A percentile compares a stretch with the other conserved stretches of the same genome.
These are phyloP conservation scores for Lanius collurio DNA, from an alignment of 2,113 vertebrate genomes.

Conservation along the genomic window DNA sequence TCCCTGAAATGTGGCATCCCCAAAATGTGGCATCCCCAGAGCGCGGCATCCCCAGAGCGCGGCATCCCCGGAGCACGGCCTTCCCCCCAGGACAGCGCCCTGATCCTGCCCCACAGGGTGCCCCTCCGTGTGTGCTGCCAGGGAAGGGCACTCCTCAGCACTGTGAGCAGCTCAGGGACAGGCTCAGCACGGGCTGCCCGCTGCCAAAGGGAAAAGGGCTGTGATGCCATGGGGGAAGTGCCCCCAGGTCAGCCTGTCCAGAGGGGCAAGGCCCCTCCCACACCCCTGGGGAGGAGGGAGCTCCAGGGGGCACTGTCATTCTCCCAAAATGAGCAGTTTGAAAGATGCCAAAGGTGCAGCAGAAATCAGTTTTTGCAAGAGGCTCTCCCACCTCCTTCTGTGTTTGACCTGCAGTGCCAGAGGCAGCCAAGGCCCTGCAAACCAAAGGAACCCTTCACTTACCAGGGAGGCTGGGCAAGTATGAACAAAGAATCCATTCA, in stretches of 20 bases:
- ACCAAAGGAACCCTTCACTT: not conserved
- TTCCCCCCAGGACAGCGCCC: not conserved
- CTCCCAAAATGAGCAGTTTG: not conserved
- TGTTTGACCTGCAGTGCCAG: not conserved
- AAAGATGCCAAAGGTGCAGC: not conserved
- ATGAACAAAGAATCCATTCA: not conserved
- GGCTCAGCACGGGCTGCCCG: not conserved
- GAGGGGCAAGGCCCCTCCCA: not conserved
- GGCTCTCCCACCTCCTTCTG: not conserved
- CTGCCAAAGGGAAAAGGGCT: not conserved
- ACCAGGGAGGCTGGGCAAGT: not conserved
- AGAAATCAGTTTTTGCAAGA: not conserved
- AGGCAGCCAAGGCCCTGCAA: not conserved
- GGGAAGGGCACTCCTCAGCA: not conserved
- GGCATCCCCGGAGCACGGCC: not conserved
- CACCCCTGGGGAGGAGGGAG: not conserved
- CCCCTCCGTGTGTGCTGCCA: not conserved
- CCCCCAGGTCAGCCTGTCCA: not conserved
- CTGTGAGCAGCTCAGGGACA: not conserved
- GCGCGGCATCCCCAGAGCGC: too few species aligned
- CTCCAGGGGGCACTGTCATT: not conserved
- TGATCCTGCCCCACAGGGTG: not conserved
- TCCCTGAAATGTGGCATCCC: too few species aligned
- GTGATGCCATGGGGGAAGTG: rapidly evolving
- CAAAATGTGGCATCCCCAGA: too few species aligned